Conservation (phyloP, 2,888 invertebrate species). For the Helobdella robusta region DNA sequence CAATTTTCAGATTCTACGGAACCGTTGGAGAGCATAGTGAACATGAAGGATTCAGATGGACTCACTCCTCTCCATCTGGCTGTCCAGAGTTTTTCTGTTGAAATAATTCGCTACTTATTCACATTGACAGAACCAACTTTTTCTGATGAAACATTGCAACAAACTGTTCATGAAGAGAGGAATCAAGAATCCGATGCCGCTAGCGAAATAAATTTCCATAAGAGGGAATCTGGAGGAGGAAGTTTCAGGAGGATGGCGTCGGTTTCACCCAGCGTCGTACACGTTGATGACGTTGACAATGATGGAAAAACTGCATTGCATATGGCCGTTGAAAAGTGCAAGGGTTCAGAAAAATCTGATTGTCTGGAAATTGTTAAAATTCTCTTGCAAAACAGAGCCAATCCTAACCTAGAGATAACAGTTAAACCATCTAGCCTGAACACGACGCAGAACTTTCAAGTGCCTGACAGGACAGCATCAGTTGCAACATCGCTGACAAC, state of each 20-base stretch:
- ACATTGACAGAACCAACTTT: neutral
- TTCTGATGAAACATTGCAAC: neutral
- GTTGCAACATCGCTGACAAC: no score
- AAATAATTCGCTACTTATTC: conserved; percentile 24
- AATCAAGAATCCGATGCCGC: conserved; percentile 4
- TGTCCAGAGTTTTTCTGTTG: conserved; percentile 33
- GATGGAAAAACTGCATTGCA: conserved; percentile 45
- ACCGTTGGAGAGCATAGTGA: conserved; percentile 30
- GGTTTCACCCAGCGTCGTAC: conserved; percentile 4
- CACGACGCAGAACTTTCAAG: conserved; percentile 32
- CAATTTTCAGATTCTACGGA: no score
- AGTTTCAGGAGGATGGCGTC: neutral
- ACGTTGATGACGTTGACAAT: conserved; percentile 9
- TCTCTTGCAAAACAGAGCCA: conserved; percentile 68
- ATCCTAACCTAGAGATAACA: conserved; percentile 64
- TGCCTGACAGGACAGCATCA: no score
- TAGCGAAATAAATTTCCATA: conserved; percentile 34
- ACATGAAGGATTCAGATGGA: conserved; percentile 34
- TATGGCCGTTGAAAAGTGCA: conserved; percentile 58
- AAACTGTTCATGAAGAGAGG: neutral
- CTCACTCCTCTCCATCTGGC: conserved; percentile 41
- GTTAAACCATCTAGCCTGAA: conserved; percentile 35
- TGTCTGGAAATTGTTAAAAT: conserved; percentile 37
- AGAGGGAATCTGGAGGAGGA: neutral
- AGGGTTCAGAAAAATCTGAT: neutral